phyloP scores from a whole-genome alignment of 2,888 invertebrate genomes.

The Cabera pusaria region DNA sequence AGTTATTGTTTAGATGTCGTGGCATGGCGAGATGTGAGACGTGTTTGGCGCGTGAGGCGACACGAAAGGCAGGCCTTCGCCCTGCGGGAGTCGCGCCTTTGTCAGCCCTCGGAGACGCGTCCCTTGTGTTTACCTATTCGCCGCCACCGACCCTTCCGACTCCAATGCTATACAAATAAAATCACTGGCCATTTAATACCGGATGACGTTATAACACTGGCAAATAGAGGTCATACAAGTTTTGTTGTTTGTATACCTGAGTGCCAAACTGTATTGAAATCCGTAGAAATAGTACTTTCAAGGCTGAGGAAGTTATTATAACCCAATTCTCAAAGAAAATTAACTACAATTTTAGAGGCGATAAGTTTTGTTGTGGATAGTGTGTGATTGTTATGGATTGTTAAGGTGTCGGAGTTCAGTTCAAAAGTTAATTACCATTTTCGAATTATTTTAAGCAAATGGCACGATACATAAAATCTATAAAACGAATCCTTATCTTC shows the following conservation, averaged over 20 bases:
- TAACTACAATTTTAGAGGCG: too few species aligned
- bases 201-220: constrained; percentile 29
- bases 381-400: too few species aligned
- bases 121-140: constrained; percentile 55
- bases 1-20: constrained; percentile 5
- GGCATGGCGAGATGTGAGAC: too few species aligned
- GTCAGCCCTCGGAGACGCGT: constrained; percentile 51
- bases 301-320: constrained; percentile 18
- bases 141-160: constrained; percentile 51
- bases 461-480: constrained; percentile 17
- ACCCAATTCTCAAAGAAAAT: too few species aligned
- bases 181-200: constrained; percentile 34
- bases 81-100: constrained; percentile 55
- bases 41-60: constrained; percentile 46
- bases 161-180: constrained; percentile 43
- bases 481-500: constrained; percentile 36
- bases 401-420: too few species aligned
- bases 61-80: constrained; percentile 26
- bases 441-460: constrained; percentile 30
- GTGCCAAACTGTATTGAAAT: constrained; percentile 6
- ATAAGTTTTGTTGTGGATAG: too few species aligned
- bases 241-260: constrained; percentile 23
- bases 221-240: constrained; percentile 31
- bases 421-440: constrained; percentile 31
- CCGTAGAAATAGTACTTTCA: constrained; percentile 19